These are phyloP conservation scores for Cuniculus paca DNA, from an alignment of 2,797 vertebrate species.

Conservation along the genomic window DNA sequence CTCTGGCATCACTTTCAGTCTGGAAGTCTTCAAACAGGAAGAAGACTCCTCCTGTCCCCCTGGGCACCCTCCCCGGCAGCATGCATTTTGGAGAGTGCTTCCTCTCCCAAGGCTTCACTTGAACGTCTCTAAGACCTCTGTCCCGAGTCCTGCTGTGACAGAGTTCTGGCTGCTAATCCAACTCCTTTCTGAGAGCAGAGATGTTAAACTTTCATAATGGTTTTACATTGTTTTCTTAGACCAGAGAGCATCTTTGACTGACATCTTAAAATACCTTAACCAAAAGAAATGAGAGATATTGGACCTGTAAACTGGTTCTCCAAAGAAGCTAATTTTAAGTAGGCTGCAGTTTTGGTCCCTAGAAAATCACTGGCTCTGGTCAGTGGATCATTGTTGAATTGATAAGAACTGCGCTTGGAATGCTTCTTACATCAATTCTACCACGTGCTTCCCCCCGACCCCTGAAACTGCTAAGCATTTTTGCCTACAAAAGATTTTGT, in stretches of 20 bases:
- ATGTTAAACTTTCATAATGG: background rate
- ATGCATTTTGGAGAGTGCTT: background rate
- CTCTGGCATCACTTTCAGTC: background rate
- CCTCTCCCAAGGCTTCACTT: background rate
- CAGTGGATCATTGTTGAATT: background rate
- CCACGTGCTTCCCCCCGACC: background rate
- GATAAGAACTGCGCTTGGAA: rapidly evolving
- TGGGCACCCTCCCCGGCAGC: rapidly evolving
- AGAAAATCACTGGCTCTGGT: background rate
- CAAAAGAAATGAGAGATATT: background rate
- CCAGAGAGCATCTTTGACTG: background rate
- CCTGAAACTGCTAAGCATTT: background rate
- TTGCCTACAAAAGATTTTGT: background rate
- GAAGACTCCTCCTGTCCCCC: background rate
- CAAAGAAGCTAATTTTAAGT: background rate
- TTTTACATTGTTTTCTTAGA: slow-evolving; percentile 11
- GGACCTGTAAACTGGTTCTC: background rate
- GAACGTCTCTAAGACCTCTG: background rate
- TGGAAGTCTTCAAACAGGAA: background rate
- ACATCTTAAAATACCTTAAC: background rate
- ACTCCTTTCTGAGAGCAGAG: background rate
- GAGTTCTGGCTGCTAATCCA: background rate
- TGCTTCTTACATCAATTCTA: background rate
- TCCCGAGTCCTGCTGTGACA: background rate
- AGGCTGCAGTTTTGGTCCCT: background rate